phyloP scores from a whole-genome alignment of 2,888 invertebrate genomes.

The Brachylomia viminalis region DNA sequence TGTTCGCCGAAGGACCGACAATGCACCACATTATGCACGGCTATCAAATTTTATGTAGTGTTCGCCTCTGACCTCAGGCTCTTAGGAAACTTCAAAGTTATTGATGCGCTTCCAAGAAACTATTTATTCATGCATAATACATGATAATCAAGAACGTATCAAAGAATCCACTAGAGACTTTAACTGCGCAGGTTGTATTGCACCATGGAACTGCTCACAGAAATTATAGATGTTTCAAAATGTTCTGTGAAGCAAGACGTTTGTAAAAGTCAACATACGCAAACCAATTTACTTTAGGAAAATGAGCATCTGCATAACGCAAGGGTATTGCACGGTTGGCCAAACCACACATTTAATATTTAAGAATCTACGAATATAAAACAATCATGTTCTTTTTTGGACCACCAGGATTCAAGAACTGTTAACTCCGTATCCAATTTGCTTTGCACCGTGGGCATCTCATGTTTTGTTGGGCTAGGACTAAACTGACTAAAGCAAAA shows the following conservation, averaged over 20 bases:
- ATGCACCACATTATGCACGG: slow-evolving; percentile 68
- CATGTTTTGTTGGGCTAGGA: slow-evolving; percentile 81
- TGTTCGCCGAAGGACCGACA: slow-evolving; percentile 81
- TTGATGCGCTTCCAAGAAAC: slow-evolving; percentile 73
- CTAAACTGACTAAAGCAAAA: slow-evolving; percentile 69
- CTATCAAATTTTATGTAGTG: slow-evolving; percentile 76
- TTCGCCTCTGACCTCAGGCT: slow-evolving; percentile 79
- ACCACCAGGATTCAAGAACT: slow-evolving; percentile 49
- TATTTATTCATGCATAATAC: slow-evolving; percentile 44
- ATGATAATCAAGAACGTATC: slow-evolving; percentile 37
- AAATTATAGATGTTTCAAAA: slow-evolving; percentile 4
- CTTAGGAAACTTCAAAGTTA: slow-evolving; percentile 70
- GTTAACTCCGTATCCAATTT: slow-evolving; percentile 68
- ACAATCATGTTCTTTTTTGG: slow-evolving; percentile 27
- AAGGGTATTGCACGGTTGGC: background rate
- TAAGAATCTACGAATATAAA: background rate
- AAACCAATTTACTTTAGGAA: background rate
- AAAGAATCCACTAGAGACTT: background rate
- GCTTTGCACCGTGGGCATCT: slow-evolving; percentile 69
- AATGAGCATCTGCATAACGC: background rate
- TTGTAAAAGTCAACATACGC: slow-evolving; percentile 2
- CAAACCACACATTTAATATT: background rate
- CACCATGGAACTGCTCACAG: background rate
- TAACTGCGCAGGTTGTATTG: slow-evolving; percentile 6
- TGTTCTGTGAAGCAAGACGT: background rate